Percentiles rank a stretch among this genome's conserved stretches.
These are phyloP conservation scores for Ischnura elegans DNA, from an alignment of 2,888 invertebrate genomes.

Conservation along the genomic window DNA sequence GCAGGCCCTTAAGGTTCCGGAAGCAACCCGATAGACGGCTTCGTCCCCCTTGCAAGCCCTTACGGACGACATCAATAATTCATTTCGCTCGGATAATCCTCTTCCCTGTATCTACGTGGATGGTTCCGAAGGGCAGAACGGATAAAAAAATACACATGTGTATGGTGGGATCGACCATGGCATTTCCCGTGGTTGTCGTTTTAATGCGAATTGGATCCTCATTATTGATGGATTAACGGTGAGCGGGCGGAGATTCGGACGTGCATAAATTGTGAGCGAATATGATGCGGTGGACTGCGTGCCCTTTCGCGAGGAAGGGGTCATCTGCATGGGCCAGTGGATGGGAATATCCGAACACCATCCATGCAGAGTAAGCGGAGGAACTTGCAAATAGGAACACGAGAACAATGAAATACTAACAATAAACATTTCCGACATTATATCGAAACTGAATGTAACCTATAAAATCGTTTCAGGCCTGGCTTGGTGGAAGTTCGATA, in stretches of 20 bases:
- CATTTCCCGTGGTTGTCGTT: neutral
- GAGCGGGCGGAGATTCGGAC: neutral
- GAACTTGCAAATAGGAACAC: no score
- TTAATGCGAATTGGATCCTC: neutral
- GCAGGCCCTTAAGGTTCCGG: neutral
- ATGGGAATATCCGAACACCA: no score
- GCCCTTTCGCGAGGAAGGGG: no score
- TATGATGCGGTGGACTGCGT: neutral
- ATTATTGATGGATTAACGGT: neutral
- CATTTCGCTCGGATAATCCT: neutral
- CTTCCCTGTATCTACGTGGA: neutral
- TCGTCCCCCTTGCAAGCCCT: neutral
- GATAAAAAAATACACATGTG: neutral
- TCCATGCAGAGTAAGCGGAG: no score
- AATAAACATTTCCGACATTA: no score
- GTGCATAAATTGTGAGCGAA: constrained; percentile 13
- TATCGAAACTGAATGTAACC: no score
- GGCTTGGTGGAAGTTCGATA: no score
- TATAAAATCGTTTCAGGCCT: no score
- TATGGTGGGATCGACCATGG: neutral
- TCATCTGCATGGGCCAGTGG: no score
- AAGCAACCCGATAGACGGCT: neutral
- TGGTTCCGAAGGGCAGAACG: neutral
- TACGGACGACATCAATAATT: neutral
- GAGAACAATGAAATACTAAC: no score